These are phyloP conservation scores for Hylia prasina DNA, from an alignment of 2,113 vertebrate genomes.

Conservation along the genomic window DNA sequence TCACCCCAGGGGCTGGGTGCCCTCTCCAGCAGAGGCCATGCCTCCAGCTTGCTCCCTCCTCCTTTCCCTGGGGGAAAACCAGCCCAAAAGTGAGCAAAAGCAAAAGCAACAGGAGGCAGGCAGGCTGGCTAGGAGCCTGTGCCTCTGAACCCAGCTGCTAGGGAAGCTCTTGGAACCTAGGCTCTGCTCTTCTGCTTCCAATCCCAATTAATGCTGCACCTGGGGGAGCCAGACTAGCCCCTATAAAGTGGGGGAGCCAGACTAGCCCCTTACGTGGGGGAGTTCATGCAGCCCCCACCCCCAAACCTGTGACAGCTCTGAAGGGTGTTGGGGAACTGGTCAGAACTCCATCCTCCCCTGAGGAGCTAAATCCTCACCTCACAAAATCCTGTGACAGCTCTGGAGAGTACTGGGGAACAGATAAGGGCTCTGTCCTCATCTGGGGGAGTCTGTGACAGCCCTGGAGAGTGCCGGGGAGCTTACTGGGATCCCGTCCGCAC, in stretches of 20 bases:
- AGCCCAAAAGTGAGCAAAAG: neutral
- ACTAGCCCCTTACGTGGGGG: neutral
- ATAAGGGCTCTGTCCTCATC: neutral
- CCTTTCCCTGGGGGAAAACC: neutral
- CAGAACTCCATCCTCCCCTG: neutral
- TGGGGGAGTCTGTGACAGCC: neutral
- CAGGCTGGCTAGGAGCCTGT: neutral
- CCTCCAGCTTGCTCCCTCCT: neutral
- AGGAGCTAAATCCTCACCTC: neutral
- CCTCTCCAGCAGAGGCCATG: neutral
- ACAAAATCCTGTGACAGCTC: neutral
- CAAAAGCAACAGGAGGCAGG: neutral
- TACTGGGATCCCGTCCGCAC: neutral
- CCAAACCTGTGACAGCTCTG: neutral
- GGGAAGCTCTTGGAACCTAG: fast-evolving
- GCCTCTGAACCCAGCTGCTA: neutral
- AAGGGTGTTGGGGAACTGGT: neutral
- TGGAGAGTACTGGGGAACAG: neutral
- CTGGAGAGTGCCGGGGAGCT: neutral
- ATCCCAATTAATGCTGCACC: neutral
- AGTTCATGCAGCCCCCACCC: neutral
- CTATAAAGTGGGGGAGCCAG: neutral
- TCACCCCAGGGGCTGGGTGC: neutral
- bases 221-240: neutral
- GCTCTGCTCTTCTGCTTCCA: neutral